Percentiles rank a stretch among this genome's conserved stretches.
Conservation (phyloP, 2,113 vertebrate genomes). For the Talpa occidentalis region DNA sequence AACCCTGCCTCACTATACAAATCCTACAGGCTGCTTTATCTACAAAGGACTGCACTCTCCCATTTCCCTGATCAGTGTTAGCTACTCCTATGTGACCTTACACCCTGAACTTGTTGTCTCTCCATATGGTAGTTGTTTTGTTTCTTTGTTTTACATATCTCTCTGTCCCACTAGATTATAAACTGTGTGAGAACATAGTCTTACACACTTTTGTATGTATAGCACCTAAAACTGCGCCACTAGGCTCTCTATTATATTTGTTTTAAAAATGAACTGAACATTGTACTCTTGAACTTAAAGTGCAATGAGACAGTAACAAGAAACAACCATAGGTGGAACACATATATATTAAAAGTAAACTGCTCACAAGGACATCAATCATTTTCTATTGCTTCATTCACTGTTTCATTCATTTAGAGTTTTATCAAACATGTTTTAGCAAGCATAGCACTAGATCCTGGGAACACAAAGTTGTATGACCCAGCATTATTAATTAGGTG, state of each 20-base stretch:
- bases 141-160: not conserved
- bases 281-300: not conserved
- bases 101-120: not conserved
- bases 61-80: not conserved
- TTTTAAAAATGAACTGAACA: not conserved
- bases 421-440: not conserved
- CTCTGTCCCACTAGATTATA: not conserved
- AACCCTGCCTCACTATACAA: not conserved
- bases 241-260: not conserved
- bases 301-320: not conserved
- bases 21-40: not conserved
- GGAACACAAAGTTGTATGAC: not conserved
- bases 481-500: not conserved
- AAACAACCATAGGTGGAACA: not conserved
- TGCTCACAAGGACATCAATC: not conserved
- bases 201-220: not conserved
- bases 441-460: not conserved
- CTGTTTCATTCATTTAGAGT: not conserved
- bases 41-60: not conserved
- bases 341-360: not conserved
- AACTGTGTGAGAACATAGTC: not conserved
- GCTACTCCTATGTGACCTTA: not conserved
- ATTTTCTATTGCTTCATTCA: conserved; percentile 11
- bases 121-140: not conserved
- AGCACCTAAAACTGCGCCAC: not conserved